Conservation (phyloP, 2,797 vertebrate species). For the Dallia pectoralis region DNA sequence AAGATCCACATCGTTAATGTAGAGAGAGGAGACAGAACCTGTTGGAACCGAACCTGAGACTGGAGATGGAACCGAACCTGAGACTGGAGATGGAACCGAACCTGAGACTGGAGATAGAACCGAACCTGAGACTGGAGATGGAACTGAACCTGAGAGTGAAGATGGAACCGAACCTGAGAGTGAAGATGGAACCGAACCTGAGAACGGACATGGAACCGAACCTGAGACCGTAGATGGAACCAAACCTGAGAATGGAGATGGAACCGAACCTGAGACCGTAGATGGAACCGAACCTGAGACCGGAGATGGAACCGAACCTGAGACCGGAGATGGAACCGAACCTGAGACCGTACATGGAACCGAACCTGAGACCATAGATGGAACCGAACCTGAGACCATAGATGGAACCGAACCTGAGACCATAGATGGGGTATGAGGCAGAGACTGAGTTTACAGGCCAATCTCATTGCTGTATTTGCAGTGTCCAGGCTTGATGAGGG, state of each 20-base stretch:
- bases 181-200: no score
- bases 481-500: conserved; percentile 46
- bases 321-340: not conserved
- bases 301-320: not conserved
- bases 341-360: not conserved
- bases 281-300: not conserved
- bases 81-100: no score
- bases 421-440: not conserved
- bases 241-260: not conserved
- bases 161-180: not conserved
- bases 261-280: not conserved
- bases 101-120: not conserved
- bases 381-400: not conserved
- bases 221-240: no score
- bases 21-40: no score
- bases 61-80: no score
- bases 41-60: no score
- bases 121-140: not conserved
- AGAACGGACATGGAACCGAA: not conserved
- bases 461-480: conserved; percentile 38
- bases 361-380: not conserved
- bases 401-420: conserved; percentile 1
- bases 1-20: no score
- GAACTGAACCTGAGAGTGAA: not conserved
- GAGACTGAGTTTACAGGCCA: not conserved